These are phyloP conservation scores for Fukomys damarensis DNA, from an alignment of 2,113 vertebrate species.

Conservation along the genomic window DNA sequence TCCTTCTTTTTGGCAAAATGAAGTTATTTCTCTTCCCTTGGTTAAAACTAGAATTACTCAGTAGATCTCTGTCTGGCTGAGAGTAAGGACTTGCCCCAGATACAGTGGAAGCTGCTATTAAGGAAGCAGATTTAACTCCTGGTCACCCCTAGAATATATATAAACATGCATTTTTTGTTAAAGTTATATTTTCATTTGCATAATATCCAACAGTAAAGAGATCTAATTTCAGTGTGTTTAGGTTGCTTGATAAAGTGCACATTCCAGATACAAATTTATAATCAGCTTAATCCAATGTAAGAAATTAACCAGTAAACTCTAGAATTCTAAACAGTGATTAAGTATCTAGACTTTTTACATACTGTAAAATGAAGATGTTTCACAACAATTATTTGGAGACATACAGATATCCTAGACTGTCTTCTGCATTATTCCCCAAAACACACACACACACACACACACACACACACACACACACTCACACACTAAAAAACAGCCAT, in stretches of 20 bases:
- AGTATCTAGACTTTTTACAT: not conserved
- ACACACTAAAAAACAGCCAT: not conserved
- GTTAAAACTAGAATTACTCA: slow-evolving; percentile 59
- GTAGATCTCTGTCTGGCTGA: not conserved
- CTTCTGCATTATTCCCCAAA: not conserved
- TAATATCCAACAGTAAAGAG: slow-evolving; percentile 60
- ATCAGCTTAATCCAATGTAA: slow-evolving; percentile 37
- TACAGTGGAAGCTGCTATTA: not conserved
- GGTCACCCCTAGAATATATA: not conserved
- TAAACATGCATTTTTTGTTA: not conserved
- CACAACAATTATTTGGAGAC: slow-evolving; percentile 22
- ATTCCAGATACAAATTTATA: slow-evolving; percentile 51
- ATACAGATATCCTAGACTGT: not conserved
- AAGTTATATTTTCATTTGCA: slow-evolving; percentile 31
- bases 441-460: too few relatives aligned
- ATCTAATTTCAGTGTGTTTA: slow-evolving; percentile 57
- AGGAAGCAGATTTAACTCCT: slow-evolving; percentile 17
- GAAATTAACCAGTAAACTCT: slow-evolving; percentile 5
- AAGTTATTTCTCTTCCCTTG: slow-evolving; percentile 59
- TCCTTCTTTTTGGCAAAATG: slow-evolving; percentile 49
- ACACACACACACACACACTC: not conserved
- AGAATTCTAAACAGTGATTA: not conserved
- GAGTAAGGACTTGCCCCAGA: not conserved
- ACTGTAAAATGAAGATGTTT: slow-evolving; percentile 14
- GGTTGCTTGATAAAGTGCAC: slow-evolving; percentile 45